Evolutionary conservation across 2,888 invertebrate genomes (phyloP).

Genomic region (Mesochorus sp.): DNA sequence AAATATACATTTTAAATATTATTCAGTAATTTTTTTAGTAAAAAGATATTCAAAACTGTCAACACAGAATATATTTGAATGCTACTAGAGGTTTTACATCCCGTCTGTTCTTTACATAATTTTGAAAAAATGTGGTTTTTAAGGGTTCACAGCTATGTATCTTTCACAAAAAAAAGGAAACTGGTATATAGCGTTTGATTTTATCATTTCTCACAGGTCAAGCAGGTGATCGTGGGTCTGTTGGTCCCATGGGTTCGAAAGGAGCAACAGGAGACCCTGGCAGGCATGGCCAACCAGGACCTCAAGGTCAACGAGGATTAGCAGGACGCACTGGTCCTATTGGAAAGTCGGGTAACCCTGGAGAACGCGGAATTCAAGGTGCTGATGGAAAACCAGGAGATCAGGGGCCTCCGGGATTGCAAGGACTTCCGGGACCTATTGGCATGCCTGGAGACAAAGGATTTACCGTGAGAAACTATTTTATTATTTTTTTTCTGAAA

Average conservation of each 20-base stretch:
- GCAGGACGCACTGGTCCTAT: constrained; percentile 88
- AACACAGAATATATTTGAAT: too few relatives aligned
- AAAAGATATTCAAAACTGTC: too few relatives aligned
- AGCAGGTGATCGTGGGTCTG: constrained; percentile 87
- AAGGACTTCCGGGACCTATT: constrained; percentile 90
- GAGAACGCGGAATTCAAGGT: constrained; percentile 90
- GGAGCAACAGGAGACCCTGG: constrained; percentile 86
- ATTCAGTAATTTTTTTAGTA: too few relatives aligned
- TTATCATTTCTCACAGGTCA: constrained; percentile 81
- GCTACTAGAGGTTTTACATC: too few relatives aligned
- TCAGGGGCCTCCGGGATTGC: constrained; percentile 90
- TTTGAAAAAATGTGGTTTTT: background rate
- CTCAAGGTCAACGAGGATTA: constrained; percentile 85
- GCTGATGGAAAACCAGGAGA: constrained; percentile 94
- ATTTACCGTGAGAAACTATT: constrained; percentile 84
- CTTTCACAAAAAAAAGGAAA: background rate
- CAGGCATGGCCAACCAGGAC: constrained; percentile 84
- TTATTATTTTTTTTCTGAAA: constrained; percentile 12
- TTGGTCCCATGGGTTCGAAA: constrained; percentile 83
- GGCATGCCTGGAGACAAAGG: constrained; percentile 92
- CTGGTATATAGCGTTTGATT: background rate
- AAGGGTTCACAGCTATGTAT: background rate
- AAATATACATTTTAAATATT: too few relatives aligned
- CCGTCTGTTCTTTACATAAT: too few relatives aligned
- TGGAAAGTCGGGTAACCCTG: constrained; percentile 88